Evolutionary conservation across 2,113 vertebrate genomes (phyloP).

Genomic region (Hiodon alosoides): DNA sequence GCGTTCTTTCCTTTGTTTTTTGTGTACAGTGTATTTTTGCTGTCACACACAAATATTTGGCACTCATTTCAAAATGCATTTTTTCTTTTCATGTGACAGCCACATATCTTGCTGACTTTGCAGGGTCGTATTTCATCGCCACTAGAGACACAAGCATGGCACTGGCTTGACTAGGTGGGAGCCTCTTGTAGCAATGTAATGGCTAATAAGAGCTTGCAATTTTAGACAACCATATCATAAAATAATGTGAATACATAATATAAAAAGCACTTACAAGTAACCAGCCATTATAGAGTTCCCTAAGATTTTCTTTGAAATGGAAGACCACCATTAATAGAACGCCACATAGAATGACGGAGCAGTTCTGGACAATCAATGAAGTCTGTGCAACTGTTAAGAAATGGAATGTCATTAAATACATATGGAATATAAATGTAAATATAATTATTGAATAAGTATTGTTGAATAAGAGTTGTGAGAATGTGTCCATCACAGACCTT

Average conservation of each 20-base stretch:
- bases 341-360: conserved; percentile 86
- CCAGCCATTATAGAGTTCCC: conserved; percentile 85
- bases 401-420: not conserved
- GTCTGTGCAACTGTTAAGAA: conserved; percentile 81
- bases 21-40: not conserved
- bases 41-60: not conserved
- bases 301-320: conserved; percentile 78
- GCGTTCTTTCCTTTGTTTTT: not conserved
- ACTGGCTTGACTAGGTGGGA: too few relatives aligned
- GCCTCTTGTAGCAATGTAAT: not conserved
- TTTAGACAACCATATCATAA: not conserved
- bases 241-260: not conserved
- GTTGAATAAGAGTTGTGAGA: not conserved
- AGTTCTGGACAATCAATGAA: conserved; percentile 89
- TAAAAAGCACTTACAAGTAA: conserved; percentile 78
- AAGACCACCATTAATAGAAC: conserved; percentile 93
- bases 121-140: conserved; percentile 37
- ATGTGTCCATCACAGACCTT: conserved; percentile 60
- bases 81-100: conserved; percentile 40
- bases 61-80: not conserved
- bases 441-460: not conserved
- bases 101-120: conserved; percentile 50
- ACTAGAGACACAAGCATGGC: not conserved
- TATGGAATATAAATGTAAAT: not conserved
- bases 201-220: not conserved